Percentiles rank a stretch among this genome's conserved stretches.
phyloP scores from a whole-genome alignment of 2,113 vertebrate species.

The Leiothrix lutea region DNA sequence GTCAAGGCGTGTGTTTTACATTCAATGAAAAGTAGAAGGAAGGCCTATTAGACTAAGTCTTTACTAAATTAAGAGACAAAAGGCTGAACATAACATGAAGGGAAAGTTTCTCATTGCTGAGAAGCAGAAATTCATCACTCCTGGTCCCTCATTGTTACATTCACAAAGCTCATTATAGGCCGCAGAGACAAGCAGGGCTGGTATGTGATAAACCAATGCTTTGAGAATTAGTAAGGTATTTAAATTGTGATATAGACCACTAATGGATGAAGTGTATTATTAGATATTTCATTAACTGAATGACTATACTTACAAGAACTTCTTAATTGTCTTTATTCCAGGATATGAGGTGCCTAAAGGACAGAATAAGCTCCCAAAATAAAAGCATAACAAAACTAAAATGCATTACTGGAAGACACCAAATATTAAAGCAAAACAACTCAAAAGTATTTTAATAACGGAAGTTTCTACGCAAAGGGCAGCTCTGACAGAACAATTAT shows the following conservation, averaged over 20 bases:
- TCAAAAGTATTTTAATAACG: background rate
- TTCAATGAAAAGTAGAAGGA: background rate
- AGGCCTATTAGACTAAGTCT: background rate
- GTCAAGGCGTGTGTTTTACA: fast-evolving
- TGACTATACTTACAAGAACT: background rate
- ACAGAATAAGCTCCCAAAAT: background rate
- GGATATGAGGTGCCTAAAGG: background rate
- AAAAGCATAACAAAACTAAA: background rate
- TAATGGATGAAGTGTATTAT: background rate
- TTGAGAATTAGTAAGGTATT: background rate
- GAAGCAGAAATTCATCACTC: background rate
- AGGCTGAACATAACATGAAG: background rate
- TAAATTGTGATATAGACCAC: background rate
- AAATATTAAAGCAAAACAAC: background rate
- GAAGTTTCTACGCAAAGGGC: background rate
- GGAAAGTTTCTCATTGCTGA: background rate
- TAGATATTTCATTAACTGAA: conserved; percentile 8
- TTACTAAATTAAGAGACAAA: background rate
- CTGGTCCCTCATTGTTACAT: fast-evolving
- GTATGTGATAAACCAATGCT: background rate
- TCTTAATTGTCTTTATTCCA: background rate
- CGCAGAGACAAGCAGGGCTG: background rate
- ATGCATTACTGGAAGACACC: background rate
- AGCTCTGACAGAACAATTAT: background rate
- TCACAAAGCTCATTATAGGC: background rate